Percentiles rank a stretch among this genome's conserved stretches.
Evolutionary conservation across 2,797 vertebrate species (phyloP).

Genomic region (Karalla daura): DNA sequence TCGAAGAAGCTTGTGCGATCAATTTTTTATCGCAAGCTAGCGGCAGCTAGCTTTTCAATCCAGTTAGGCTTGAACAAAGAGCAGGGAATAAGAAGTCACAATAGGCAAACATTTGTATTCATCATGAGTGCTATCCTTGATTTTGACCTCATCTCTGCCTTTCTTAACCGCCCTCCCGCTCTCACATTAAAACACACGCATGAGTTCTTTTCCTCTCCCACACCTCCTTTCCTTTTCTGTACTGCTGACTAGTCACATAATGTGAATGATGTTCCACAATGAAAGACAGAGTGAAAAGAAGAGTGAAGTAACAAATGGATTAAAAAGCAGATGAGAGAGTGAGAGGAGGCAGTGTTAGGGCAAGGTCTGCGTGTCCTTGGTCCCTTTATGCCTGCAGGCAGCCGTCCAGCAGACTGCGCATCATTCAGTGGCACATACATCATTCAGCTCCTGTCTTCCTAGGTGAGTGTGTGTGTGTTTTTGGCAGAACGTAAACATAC

Average conservation of each 20-base stretch:
- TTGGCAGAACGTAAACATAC: slow-evolving; percentile 5
- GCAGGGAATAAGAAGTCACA: slow-evolving; percentile 32
- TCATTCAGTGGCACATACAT: slow-evolving; percentile 6
- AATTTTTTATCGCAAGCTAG: slow-evolving; percentile 61
- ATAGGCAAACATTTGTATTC: slow-evolving; percentile 48
- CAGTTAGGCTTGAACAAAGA: slow-evolving; percentile 27
- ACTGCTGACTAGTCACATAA: slow-evolving; percentile 47
- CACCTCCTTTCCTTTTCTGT: slow-evolving; percentile 15
- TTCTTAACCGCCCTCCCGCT: slow-evolving; percentile 25
- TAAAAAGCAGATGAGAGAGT: slow-evolving; percentile 45
- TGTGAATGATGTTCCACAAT: slow-evolving; percentile 45
- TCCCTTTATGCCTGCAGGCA: slow-evolving; percentile 34
- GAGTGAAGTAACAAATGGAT: slow-evolving; percentile 40
- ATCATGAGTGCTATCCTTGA: slow-evolving; percentile 39
- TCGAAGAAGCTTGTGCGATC: slow-evolving; percentile 43
- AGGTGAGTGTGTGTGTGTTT: neutral
- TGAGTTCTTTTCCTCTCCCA: slow-evolving; percentile 12
- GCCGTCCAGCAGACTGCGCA: slow-evolving; percentile 6
- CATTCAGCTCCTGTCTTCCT: slow-evolving; percentile 10
- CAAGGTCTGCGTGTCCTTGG: slow-evolving; percentile 52
- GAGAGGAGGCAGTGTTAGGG: slow-evolving; percentile 12
- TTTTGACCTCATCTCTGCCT: slow-evolving; percentile 46
- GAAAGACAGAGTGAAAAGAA: slow-evolving; percentile 29
- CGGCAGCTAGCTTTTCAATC: slow-evolving; percentile 2
- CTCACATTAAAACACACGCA: slow-evolving; percentile 42